A percentile compares a stretch with the other conserved stretches of the same genome.
Conservation (phyloP, 2,888 invertebrate species). For the Ditylenchus weischeri region DNA sequence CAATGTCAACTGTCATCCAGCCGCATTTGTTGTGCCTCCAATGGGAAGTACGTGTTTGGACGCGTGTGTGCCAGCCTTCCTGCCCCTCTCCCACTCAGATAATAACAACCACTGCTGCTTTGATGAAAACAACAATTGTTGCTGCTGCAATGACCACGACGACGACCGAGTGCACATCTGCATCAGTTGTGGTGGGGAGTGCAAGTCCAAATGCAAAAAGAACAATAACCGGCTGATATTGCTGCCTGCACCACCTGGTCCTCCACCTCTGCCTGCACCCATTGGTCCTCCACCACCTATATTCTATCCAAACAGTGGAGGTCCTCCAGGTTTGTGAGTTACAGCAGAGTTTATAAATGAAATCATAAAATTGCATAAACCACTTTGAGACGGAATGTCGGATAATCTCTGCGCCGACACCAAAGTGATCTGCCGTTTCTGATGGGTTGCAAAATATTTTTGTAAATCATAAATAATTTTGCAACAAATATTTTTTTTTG, state of each 20-base stretch:
- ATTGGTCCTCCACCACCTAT: conserved; percentile 9
- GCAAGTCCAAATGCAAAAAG: not conserved
- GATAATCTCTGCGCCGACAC: no score
- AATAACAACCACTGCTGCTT: not conserved
- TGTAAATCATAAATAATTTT: no score
- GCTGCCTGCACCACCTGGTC: conserved; percentile 6
- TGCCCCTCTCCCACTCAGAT: not conserved
- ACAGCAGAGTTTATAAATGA: not conserved
- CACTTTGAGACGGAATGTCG: no score
- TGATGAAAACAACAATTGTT: not conserved
- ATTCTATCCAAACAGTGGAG: not conserved
- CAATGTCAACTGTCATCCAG: not conserved
- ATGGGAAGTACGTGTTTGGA: conserved; percentile 7
- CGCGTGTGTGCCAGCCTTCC: conserved; percentile 2
- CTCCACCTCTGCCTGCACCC: conserved; percentile 5
- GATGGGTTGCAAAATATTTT: no score
- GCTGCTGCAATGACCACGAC: conserved; percentile 3
- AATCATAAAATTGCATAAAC: no score
- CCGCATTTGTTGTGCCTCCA: conserved; percentile 1
- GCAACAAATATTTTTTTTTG: no score
- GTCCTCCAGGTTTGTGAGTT: not conserved
- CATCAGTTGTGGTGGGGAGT: not conserved
- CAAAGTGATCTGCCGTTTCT: no score
- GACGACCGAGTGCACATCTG: conserved; percentile 7
- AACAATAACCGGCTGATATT: not conserved